A percentile compares a stretch with the other conserved stretches of the same genome.
phyloP scores from a whole-genome alignment of 2,797 vertebrate species.

The Ispidina lecontei region DNA sequence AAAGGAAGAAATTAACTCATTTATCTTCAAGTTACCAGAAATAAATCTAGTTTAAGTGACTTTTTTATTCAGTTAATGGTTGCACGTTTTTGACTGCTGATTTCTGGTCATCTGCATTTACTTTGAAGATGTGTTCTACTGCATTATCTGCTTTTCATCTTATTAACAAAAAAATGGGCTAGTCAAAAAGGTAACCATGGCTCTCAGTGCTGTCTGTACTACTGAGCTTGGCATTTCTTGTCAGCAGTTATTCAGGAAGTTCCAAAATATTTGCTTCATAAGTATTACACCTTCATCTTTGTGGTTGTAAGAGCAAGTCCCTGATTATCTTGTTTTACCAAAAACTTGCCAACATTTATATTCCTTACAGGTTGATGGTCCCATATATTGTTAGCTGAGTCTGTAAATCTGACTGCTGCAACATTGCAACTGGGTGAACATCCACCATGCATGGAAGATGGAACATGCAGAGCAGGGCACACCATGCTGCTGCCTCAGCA shows the following conservation, averaged over 20 bases:
- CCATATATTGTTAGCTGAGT: background rate
- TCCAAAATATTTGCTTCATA: background rate
- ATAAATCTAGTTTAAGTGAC: background rate
- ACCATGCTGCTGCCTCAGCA: rapidly evolving
- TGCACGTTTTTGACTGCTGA: background rate
- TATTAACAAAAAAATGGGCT: background rate
- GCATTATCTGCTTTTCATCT: background rate
- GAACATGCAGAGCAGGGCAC: background rate
- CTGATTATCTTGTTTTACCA: background rate
- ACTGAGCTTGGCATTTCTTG: background rate
- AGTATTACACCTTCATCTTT: background rate
- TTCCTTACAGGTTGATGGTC: background rate
- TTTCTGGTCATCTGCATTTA: slow-evolving; percentile 2
- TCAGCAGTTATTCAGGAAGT: background rate
- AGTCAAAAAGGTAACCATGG: background rate
- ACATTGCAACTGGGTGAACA: background rate
- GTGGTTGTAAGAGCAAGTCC: background rate
- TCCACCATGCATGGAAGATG: rapidly evolving
- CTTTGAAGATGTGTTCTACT: background rate
- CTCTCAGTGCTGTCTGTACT: background rate
- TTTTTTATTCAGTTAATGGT: background rate
- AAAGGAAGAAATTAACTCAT: background rate
- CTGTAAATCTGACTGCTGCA: background rate
- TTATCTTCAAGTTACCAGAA: background rate
- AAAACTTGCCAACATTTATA: background rate